phyloP scores from a whole-genome alignment of 2,888 invertebrate species.

The Trisateles emortualis region DNA sequence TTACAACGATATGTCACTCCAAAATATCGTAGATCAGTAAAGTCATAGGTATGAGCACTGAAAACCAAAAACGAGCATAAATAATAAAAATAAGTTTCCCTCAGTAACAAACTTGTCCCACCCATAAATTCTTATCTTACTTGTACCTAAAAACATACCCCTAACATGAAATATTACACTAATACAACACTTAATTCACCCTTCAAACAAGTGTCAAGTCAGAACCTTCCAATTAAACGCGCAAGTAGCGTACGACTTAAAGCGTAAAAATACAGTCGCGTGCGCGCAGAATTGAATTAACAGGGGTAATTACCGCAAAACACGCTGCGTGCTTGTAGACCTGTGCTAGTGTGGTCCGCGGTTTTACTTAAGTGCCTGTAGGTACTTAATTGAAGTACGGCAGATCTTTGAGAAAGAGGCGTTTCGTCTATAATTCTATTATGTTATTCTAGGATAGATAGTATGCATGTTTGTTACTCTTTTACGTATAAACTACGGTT shows the following conservation, averaged over 20 bases:
- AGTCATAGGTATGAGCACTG: too few species aligned
- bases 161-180: slow-evolving; percentile 16
- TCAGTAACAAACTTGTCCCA: background rate
- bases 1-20: too few species aligned
- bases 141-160: slow-evolving; percentile 4
- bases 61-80: too few species aligned
- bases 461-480: too few species aligned
- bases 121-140: background rate
- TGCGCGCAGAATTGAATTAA: slow-evolving; percentile 60
- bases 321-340: slow-evolving; percentile 23
- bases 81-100: too few species aligned
- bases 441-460: too few species aligned
- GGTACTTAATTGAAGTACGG: too few species aligned
- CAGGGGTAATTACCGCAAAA: slow-evolving; percentile 29
- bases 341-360: slow-evolving; percentile 20
- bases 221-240: slow-evolving; percentile 32
- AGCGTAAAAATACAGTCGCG: slow-evolving; percentile 47
- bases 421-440: too few species aligned
- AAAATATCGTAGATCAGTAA: too few species aligned
- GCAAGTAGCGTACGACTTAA: slow-evolving; percentile 22
- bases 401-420: too few species aligned
- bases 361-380: background rate
- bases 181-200: slow-evolving; percentile 21
- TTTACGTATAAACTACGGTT: too few species aligned
- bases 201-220: slow-evolving; percentile 40